These are phyloP conservation scores for Rhinoptilus africanus DNA, from an alignment of 2,113 vertebrate genomes.

Conservation along the genomic window DNA sequence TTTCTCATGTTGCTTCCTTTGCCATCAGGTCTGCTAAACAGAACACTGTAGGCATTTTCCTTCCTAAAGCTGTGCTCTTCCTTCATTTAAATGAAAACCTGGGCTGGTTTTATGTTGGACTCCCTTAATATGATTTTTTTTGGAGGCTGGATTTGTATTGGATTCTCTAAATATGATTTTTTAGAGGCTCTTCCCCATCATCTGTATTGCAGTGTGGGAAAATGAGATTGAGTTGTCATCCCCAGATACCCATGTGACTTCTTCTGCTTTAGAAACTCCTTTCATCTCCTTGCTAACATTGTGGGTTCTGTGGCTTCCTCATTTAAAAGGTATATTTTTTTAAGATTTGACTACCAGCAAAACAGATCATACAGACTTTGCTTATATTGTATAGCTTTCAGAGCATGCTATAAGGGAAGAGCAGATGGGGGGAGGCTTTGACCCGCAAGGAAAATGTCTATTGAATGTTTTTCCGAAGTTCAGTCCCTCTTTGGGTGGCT, in stretches of 20 bases:
- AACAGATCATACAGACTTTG: not conserved
- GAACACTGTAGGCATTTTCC: not conserved
- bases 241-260: not conserved
- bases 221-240: conserved; percentile 1
- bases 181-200: not conserved
- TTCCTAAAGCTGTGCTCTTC: not conserved
- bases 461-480: not conserved
- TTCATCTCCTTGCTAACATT: not conserved
- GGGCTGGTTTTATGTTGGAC: not conserved
- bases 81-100: not conserved
- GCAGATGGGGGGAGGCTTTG: not conserved
- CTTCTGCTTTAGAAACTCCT: not conserved
- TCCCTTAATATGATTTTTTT: not conserved
- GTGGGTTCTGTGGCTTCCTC: not conserved
- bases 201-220: not conserved
- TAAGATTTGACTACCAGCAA: not conserved
- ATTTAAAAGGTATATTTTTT: not conserved
- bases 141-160: not conserved
- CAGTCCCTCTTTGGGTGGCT: not conserved
- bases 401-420: not conserved
- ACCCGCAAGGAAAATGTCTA: not conserved
- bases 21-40: not conserved
- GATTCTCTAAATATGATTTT: not conserved
- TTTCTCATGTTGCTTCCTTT: not conserved
- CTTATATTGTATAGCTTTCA: not conserved